phyloP scores from a whole-genome alignment of 2,113 vertebrate genomes.

The Cathartes aura region DNA sequence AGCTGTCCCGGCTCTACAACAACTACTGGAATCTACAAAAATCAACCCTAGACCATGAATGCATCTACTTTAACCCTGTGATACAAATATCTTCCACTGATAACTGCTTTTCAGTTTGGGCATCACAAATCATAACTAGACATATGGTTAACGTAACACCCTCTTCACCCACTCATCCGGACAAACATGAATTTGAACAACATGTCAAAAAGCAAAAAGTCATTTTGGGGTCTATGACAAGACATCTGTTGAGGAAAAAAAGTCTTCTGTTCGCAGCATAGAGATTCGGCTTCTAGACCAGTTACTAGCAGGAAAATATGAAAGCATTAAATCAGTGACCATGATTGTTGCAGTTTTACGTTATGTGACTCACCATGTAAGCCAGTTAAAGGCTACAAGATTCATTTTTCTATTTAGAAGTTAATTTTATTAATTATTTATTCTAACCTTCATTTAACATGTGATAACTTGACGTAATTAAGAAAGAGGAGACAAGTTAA shows the following conservation, averaged over 20 bases:
- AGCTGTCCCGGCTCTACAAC: background rate
- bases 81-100: background rate
- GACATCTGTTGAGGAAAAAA: background rate
- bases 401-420: background rate
- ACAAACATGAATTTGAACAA: background rate
- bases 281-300: background rate
- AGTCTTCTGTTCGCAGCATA: background rate
- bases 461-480: background rate
- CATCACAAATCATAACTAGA: background rate
- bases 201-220: background rate
- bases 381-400: background rate
- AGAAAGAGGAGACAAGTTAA: background rate
- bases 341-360: accelerated
- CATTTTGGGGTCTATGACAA: background rate
- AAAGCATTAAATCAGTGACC: background rate
- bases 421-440: background rate
- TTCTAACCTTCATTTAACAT: background rate
- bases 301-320: background rate
- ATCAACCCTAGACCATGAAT: background rate
- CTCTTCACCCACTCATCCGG: accelerated
- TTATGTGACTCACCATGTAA: background rate
- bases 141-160: background rate
- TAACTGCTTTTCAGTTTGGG: background rate
- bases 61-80: background rate
- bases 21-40: background rate